Evolutionary conservation across 2,113 vertebrate genomes (phyloP).

Genomic region (Castor canadensis): DNA sequence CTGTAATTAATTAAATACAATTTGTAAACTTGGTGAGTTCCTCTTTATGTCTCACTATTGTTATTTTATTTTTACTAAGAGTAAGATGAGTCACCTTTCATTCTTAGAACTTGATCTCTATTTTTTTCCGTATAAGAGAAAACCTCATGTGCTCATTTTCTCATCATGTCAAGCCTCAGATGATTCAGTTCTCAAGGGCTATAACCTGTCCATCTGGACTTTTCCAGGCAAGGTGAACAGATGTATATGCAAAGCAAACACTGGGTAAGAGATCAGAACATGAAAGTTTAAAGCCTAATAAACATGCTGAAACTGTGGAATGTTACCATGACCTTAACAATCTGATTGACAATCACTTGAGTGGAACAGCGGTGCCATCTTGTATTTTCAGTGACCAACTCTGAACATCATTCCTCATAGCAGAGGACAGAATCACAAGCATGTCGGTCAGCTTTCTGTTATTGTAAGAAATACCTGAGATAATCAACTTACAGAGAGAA

Average conservation of each 20-base stretch:
- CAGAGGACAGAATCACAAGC: too few species aligned
- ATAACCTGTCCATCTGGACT: neutral
- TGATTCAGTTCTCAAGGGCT: neutral
- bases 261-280: neutral
- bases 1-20: neutral
- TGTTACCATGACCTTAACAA: neutral
- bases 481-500: too few species aligned
- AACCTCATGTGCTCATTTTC: neutral
- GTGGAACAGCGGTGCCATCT: neutral
- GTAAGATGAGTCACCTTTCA: neutral
- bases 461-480: too few species aligned
- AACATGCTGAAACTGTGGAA: neutral
- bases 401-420: too few species aligned
- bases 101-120: neutral
- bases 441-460: too few species aligned
- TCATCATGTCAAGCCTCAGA: neutral
- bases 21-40: neutral
- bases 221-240: neutral
- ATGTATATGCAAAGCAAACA: neutral
- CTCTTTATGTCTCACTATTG: neutral
- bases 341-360: neutral
- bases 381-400: too few species aligned
- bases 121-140: neutral
- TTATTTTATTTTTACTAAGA: neutral
- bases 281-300: neutral